Base-by-base conservation (phyloP, 2,888 invertebrate species). In the Phytoseiulus persimilis region DNA sequence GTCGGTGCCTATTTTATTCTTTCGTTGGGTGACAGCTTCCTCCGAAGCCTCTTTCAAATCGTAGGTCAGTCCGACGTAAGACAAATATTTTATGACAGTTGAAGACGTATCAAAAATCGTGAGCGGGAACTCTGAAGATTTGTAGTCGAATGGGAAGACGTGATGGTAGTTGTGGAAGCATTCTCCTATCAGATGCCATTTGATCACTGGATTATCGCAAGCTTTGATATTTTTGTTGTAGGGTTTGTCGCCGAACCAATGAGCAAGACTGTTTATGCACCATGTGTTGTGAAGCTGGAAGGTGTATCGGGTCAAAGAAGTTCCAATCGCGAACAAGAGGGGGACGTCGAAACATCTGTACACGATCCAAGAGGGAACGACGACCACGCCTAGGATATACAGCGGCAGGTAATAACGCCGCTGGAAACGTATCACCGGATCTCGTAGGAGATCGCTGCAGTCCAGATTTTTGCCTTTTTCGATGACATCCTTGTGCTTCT, bases 81-180 rank as follows among this genome's bases (percentile, higher is more conserved):
- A 92, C 92, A 92, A 92, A 83, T 92, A 90, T 91, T 93, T 93
- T 90, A 93, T 93, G 91, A 93, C 93, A 23, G 92, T 46, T 0
- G 93, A 92, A 5, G 93, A 92, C 6, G 92, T 90, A 90, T 93
- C 93, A 32, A 92, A 90, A 31, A 91, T 90, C 92, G 87, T 39
- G 89, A 92, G 92, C 32, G 92, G 93, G 90, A 91, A 92, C 90
- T 93, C 93, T 90, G 92, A 92, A 28, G 93, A 92, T 0, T 91
- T 87, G 89, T 91, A 91, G 45, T 91, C 91, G 90, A 90, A 91
- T 0, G 91, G 91, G 90, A 91, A 91, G 18, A 90, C 90, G 83
- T 91, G 93, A 91, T 93, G 93, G 91, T 92, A 93, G 91, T 93
- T 93, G 91, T 93, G 93, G 91, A 90, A 91, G 18, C 91, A 91